These are phyloP conservation scores for Mirounga angustirostris DNA, from an alignment of 2,113 vertebrate genomes.

Conservation along the genomic window DNA sequence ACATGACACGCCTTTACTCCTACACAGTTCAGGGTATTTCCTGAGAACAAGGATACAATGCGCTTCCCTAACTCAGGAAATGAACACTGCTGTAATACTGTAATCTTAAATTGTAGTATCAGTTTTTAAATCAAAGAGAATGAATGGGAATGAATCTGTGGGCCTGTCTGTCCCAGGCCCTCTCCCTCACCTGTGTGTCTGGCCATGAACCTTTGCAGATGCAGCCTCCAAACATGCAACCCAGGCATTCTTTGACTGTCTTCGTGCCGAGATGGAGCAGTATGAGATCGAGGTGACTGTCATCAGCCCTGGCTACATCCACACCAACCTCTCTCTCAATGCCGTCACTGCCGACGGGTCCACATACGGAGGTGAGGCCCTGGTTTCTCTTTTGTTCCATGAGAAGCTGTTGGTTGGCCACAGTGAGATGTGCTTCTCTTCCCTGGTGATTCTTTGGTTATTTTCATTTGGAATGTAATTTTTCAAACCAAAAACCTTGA, in stretches of 20 bases:
- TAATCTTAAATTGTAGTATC: neutral
- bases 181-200: neutral
- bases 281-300: conserved; percentile 92
- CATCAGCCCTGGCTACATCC: conserved; percentile 95
- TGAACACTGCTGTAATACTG: neutral
- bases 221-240: conserved; percentile 97
- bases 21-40: neutral
- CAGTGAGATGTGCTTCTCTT: neutral
- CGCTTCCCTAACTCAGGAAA: neutral
- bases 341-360: conserved; percentile 94
- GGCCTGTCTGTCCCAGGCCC: neutral
- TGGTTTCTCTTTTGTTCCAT: neutral
- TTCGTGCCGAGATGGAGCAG: conserved; percentile 94
- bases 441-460: neutral
- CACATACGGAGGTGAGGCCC: conserved; percentile 92
- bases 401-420: neutral
- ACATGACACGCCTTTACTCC: neutral
- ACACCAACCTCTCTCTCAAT: conserved; percentile 95
- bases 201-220: conserved; percentile 87
- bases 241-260: conserved; percentile 98
- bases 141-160: neutral
- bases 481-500: neutral
- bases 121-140: neutral
- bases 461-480: neutral
- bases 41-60: neutral